Evolutionary conservation across 2,797 vertebrate species (phyloP), one percentile per base, ranked within the genome.

Genomic region (Gambelia wislizenii): DNA sequence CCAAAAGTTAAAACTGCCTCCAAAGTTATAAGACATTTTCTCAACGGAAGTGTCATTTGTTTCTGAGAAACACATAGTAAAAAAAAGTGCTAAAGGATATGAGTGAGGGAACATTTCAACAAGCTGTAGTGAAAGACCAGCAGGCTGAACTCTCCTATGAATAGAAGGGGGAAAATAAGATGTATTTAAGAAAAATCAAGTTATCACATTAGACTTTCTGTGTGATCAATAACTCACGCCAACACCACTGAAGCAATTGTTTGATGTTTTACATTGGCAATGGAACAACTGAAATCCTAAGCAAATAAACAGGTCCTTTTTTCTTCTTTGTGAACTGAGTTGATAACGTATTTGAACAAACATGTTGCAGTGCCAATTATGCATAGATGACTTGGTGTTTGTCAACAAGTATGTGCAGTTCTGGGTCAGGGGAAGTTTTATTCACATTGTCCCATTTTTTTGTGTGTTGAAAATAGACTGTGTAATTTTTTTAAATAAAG

Each of bases 1-100:
- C 47, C 47, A 27, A 82, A 81, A 82, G 79, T 61, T 82, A 75
- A 82, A 59, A 61, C 12, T 36, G 79, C 69, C 79, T 47, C 74
- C 75, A 56, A 79, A 67, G 56, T 83, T 44, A 25, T 76, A 64
- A 84, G n/a, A 56, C 33, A 54, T 56, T 78, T 84, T 89, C n/a
- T 78, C 27, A 56, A 47, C 30, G 56, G 64, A 89, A 67, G 80
- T 47, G 75, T 79, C 61, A 64, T 39, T 67, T 89, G 61, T 70
- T 84, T 6, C 82, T 84, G 61, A 56, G 7, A 80, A 70, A 80
- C 27, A 44, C 69, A 49, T 47, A 87, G 56, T 22, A 49, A 49
- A 83, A 87, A 52, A 54, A 72, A 75, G 49, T 44, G 47, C 74
- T 84, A 89, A 79, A 78, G 49, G 61, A 79, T n/a, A 22, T 14